Evolutionary conservation across 2,113 vertebrate genomes (phyloP).

Genomic region (Apistogramma diplotaenia): DNA sequence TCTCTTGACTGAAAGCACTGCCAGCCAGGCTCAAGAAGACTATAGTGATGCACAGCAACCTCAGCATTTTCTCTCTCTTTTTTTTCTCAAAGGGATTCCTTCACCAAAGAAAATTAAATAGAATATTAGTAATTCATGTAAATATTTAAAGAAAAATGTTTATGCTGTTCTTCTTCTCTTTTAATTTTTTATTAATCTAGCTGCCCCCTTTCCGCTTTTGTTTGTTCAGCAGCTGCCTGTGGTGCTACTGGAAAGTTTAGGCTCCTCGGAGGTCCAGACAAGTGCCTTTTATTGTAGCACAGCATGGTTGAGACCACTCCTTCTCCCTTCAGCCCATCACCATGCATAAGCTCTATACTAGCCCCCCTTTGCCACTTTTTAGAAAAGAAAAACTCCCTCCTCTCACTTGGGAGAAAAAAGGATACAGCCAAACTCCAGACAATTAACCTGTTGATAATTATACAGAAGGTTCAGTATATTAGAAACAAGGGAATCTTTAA

Average conservation of each 20-base stretch:
- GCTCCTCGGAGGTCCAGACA: slow-evolving; percentile 69
- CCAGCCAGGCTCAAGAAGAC: slow-evolving; percentile 85
- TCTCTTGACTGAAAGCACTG: slow-evolving; percentile 73
- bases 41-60: slow-evolving; percentile 85
- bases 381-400: slow-evolving; percentile 35
- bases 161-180: not conserved
- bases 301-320: slow-evolving; percentile 74
- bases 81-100: slow-evolving; percentile 71
- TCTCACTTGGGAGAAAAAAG: slow-evolving; percentile 8
- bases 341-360: slow-evolving; percentile 50
- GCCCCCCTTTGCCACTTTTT: slow-evolving; percentile 58
- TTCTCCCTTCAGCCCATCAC: slow-evolving; percentile 72
- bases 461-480: not conserved
- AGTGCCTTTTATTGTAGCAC: slow-evolving; percentile 79
- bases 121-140: not conserved
- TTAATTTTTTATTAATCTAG: slow-evolving; percentile 13
- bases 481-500: not conserved
- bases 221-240: slow-evolving; percentile 58
- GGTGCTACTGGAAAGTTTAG: slow-evolving; percentile 76
- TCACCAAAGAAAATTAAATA: slow-evolving; percentile 69
- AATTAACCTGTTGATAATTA: slow-evolving; percentile 28
- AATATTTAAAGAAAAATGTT: not conserved
- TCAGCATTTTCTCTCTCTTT: slow-evolving; percentile 82
- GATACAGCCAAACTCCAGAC: not conserved
- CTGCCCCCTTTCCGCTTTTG: slow-evolving; percentile 20